Conservation (phyloP, 2,113 vertebrate species). For the Cavia porcellus region DNA sequence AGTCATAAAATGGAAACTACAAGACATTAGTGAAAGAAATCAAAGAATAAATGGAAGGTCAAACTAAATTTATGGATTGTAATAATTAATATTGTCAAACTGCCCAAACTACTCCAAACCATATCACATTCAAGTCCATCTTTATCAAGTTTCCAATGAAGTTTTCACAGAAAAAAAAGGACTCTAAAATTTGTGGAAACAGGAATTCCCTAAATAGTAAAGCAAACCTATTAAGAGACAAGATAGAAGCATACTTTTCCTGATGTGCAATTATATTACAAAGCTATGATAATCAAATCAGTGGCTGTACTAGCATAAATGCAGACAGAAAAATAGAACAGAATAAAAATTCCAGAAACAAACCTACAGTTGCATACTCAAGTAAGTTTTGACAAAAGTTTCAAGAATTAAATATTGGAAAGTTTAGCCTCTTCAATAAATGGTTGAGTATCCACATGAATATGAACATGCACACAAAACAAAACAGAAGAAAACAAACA, state of each 20-base stretch:
- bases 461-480: not conserved
- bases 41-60: not conserved
- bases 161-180: not conserved
- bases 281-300: not conserved
- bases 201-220: not conserved
- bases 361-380: not conserved
- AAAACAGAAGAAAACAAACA: no score
- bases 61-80: not conserved
- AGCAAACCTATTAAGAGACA: not conserved
- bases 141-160: not conserved
- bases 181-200: not conserved
- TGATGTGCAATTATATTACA: not conserved
- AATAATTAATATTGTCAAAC: not conserved
- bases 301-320: not conserved
- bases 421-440: not conserved
- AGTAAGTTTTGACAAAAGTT: not conserved
- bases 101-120: not conserved
- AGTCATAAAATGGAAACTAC: not conserved
- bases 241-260: not conserved
- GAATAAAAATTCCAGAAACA: not conserved
- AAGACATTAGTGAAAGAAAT: not conserved
- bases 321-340: not conserved
- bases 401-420: not conserved
- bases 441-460: not conserved
- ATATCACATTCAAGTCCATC: not conserved